These are phyloP conservation scores for Jaculus jaculus DNA, from an alignment of 2,113 vertebrate species.

Conservation along the genomic window DNA sequence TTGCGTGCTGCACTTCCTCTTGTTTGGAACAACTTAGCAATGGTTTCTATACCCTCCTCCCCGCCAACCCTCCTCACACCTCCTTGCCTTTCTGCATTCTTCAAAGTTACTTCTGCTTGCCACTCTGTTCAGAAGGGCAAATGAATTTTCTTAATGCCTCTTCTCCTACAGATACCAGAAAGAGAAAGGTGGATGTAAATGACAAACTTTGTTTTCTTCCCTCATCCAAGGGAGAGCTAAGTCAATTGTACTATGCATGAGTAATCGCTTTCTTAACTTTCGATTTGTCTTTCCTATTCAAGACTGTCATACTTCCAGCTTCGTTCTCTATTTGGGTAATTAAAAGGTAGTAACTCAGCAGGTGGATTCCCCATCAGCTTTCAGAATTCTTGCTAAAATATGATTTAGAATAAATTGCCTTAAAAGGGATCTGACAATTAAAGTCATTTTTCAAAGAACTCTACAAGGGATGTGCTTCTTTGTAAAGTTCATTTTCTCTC, in stretches of 20 bases:
- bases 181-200: background rate
- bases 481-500: slow-evolving; percentile 67
- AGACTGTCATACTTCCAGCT: slow-evolving; percentile 55
- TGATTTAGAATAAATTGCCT: slow-evolving; percentile 64
- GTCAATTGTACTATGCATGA: slow-evolving; percentile 36
- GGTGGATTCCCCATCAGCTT: slow-evolving; percentile 63
- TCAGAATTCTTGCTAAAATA: slow-evolving; percentile 71
- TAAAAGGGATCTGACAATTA: slow-evolving; percentile 54
- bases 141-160: background rate
- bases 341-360: slow-evolving; percentile 71
- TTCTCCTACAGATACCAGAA: background rate
- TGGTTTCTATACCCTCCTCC: slow-evolving; percentile 6
- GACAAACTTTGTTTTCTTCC: background rate
- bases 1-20: background rate
- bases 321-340: slow-evolving; percentile 68
- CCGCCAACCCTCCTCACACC: background rate
- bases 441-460: slow-evolving; percentile 57
- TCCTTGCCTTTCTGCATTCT: background rate
- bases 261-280: slow-evolving; percentile 58
- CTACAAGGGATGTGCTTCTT: slow-evolving; percentile 60
- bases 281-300: slow-evolving; percentile 13
- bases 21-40: slow-evolving; percentile 48
- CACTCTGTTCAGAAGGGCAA: background rate
- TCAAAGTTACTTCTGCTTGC: slow-evolving; percentile 21
- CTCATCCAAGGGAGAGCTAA: background rate